Evolutionary conservation across 2,113 vertebrate genomes (phyloP).

Genomic region (Sarotherodon lohbergeri): DNA sequence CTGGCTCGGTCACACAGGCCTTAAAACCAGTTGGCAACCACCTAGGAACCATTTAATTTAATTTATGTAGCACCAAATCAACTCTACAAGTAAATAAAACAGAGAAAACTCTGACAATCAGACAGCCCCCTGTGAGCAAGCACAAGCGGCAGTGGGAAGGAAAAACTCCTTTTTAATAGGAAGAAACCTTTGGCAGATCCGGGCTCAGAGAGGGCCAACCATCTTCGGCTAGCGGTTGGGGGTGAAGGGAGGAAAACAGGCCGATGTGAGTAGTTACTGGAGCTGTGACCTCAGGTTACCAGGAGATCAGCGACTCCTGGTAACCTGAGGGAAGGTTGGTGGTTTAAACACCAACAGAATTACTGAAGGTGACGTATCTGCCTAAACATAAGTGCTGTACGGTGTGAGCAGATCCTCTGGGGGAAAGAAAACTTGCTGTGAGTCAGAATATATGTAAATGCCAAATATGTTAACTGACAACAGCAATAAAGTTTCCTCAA

Average conservation of each 20-base stretch:
- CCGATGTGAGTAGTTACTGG: fast-evolving
- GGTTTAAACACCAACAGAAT: background rate
- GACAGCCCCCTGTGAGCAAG: background rate
- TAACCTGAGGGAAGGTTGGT: background rate
- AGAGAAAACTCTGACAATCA: background rate
- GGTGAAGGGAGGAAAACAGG: background rate
- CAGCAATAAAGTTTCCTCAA: background rate
- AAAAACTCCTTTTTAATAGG: background rate
- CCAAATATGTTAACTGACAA: background rate
- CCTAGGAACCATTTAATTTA: background rate
- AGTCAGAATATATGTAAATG: background rate
- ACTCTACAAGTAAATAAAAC: background rate
- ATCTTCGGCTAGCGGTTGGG: background rate
- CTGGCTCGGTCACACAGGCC: background rate
- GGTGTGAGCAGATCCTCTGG: background rate
- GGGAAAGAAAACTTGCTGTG: background rate
- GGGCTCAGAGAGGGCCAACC: background rate
- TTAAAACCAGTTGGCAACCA: background rate
- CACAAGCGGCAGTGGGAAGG: background rate
- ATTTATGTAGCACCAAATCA: background rate
- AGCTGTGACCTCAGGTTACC: background rate
- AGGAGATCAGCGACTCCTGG: background rate
- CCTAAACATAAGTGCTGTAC: background rate
- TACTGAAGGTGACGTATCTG: background rate
- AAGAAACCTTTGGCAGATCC: background rate